A percentile compares a stretch with the other conserved stretches of the same genome.
Conservation (phyloP, 23 tunicate species). For the Botrylloides violaceus region DNA sequence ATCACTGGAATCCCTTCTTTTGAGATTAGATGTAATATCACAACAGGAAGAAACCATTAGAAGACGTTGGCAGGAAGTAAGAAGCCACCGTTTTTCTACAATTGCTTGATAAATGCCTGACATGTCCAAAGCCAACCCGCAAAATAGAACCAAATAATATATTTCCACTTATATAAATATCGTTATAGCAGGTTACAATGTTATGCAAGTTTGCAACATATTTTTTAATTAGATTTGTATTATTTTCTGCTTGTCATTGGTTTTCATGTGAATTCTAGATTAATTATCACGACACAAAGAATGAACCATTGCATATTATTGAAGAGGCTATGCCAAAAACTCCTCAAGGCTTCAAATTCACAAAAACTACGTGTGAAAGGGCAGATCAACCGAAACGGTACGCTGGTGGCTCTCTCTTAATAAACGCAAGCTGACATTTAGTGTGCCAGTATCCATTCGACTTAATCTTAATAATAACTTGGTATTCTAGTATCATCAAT, state of each 20-base stretch:
- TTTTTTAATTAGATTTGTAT: too few relatives aligned
- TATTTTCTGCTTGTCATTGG: background rate
- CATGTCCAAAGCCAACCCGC: too few relatives aligned
- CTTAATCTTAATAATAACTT: too few relatives aligned
- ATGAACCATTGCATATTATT: background rate
- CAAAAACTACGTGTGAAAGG: background rate
- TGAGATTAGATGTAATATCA: constrained; percentile 6
- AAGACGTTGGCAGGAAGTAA: constrained; percentile 18
- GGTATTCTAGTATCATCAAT: too few relatives aligned
- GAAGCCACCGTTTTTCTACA: too few relatives aligned
- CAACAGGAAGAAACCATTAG: constrained; percentile 13
- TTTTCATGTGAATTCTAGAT: constrained; percentile 9
- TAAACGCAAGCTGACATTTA: too few relatives aligned
- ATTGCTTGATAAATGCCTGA: too few relatives aligned
- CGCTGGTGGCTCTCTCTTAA: background rate
- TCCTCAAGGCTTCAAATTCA: constrained; percentile 16
- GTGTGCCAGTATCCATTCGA: too few relatives aligned
- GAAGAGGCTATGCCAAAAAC: background rate
- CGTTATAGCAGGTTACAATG: too few relatives aligned
- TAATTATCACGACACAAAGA: constrained; percentile 8
- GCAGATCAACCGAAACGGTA: background rate
- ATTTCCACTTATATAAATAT: too few relatives aligned
- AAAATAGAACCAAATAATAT: too few relatives aligned
- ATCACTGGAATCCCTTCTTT: constrained; percentile 9
- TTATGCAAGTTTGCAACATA: too few relatives aligned